Conservation (phyloP, 30 jellyfish, hydroid and myxozoan genomes). For the Cassiopea xamachana region DNA sequence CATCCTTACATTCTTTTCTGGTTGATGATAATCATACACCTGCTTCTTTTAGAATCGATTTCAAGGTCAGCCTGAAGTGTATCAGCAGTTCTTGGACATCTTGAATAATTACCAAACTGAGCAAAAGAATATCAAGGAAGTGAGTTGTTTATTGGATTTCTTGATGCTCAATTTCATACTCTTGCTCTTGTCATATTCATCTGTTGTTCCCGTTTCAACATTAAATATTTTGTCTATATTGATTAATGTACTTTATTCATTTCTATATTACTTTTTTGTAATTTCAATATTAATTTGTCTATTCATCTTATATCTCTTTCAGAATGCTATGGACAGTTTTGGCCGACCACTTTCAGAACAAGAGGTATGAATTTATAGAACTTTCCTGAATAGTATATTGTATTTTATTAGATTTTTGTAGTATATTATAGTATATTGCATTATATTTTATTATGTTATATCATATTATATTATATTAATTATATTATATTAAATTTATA, state of each 20-base stretch:
- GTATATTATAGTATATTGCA: not conserved
- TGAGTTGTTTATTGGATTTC: not conserved
- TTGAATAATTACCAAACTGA: slow-evolving; percentile 95
- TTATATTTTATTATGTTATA: too few species aligned
- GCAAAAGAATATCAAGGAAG: slow-evolving; percentile 96
- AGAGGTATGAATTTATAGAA: slow-evolving; percentile 72
- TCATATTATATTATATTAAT: too few species aligned
- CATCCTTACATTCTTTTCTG: too few species aligned
- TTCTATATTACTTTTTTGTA: not conserved
- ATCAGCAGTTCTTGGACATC: slow-evolving; percentile 92
- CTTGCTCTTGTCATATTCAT: too few species aligned
- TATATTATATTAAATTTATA: too few species aligned
- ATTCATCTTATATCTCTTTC: not conserved
- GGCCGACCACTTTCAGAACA: slow-evolving; percentile 92
- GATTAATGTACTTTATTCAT: too few species aligned
- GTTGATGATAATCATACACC: too few species aligned
- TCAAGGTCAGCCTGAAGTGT: slow-evolving; percentile 99
- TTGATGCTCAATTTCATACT: not conserved
- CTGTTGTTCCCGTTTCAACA: not conserved
- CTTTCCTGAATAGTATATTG: too few species aligned
- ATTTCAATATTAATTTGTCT: not conserved
- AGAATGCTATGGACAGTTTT: slow-evolving; percentile 85
- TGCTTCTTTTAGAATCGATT: slow-evolving; percentile 70
- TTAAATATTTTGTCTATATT: too few species aligned
- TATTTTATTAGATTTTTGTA: too few species aligned